These are phyloP conservation scores for Drosophila tani DNA, from an alignment of 1,140 invertebrate species.

Conservation along the genomic window DNA sequence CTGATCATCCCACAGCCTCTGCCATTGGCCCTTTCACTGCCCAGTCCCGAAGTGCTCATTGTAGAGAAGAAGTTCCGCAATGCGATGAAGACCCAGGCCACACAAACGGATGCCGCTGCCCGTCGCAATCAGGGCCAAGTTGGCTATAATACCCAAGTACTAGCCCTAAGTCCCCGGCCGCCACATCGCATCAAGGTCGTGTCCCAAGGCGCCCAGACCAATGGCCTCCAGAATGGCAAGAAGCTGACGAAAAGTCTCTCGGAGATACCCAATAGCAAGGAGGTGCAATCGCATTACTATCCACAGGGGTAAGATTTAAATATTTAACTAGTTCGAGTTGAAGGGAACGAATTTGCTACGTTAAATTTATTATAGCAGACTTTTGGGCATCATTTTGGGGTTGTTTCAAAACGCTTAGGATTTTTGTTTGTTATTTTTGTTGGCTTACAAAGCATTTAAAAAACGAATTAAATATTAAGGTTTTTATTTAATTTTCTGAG, in stretches of 20 bases:
- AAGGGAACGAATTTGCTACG: neutral
- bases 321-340: neutral
- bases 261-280: constrained; percentile 87
- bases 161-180: constrained; percentile 91
- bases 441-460: too few relatives aligned
- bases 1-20: constrained; percentile 68
- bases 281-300: constrained; percentile 52
- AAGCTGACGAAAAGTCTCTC: constrained; percentile 94
- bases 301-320: constrained; percentile 48
- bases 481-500: too few relatives aligned
- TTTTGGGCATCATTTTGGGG: too few relatives aligned
- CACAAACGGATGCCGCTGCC: constrained; percentile 91
- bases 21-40: constrained; percentile 59
- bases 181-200: constrained; percentile 93
- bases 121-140: constrained; percentile 86
- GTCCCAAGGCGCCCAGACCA: constrained; percentile 95
- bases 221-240: constrained; percentile 89
- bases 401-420: too few relatives aligned
- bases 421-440: too few relatives aligned
- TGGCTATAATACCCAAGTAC: constrained; percentile 88
- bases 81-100: constrained; percentile 96
- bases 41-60: constrained; percentile 77
- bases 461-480: too few relatives aligned
- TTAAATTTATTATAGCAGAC: neutral
- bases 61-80: constrained; percentile 92